These are phyloP conservation scores for Onychomys torridus DNA, from an alignment of 2,797 vertebrate species.

Conservation along the genomic window DNA sequence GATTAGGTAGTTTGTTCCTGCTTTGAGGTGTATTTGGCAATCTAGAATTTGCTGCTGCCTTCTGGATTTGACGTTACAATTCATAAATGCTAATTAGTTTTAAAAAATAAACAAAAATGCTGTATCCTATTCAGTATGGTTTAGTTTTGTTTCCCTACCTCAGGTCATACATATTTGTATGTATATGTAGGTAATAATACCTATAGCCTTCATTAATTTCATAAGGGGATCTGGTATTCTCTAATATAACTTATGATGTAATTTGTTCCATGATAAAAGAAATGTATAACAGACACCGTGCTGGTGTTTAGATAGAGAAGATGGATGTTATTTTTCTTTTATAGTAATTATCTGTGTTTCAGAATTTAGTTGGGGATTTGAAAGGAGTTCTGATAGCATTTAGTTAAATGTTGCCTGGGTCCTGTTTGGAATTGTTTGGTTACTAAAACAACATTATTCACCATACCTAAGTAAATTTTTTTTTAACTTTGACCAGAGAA, in stretches of 20 bases:
- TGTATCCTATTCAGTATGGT: not conserved
- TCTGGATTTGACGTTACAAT: not conserved
- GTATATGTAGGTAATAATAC: not conserved
- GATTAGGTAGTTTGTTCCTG: not conserved
- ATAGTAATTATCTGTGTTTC: not conserved
- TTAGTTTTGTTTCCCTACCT: slow-evolving; percentile 2
- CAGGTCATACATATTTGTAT: not conserved
- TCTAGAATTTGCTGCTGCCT: not conserved
- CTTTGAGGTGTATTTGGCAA: not conserved
- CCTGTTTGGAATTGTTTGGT: not conserved
- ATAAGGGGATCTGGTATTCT: not conserved
- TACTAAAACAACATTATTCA: slow-evolving; percentile 37
- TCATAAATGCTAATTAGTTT: not conserved
- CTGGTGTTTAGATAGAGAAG: not conserved
- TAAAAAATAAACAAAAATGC: not conserved
- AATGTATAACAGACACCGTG: not conserved
- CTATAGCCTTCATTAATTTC: not conserved
- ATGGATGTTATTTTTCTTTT: not conserved
- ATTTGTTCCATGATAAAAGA: not conserved
- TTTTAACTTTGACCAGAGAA: slow-evolving; percentile 9
- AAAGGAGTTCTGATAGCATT: not conserved
- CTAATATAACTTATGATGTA: slow-evolving; percentile 28
- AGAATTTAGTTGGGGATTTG: slow-evolving; percentile 21
- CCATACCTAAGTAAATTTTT: not conserved
- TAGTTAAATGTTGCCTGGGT: not conserved